These are phyloP conservation scores for Sarcophaga subvicina DNA, from an alignment of 2,888 invertebrate genomes.

Conservation along the genomic window DNA sequence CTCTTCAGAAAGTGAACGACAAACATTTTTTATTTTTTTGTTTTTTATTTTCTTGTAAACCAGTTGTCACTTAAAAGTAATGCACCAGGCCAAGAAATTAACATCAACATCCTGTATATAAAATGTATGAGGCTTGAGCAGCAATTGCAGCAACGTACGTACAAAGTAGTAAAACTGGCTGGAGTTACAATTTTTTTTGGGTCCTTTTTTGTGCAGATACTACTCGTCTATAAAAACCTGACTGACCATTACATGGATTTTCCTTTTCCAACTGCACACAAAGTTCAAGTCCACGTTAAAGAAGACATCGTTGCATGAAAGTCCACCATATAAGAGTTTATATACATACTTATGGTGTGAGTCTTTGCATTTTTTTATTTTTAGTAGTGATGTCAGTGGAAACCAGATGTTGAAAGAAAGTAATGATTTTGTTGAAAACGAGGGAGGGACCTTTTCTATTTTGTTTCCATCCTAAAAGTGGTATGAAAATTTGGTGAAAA, in stretches of 20 bases:
- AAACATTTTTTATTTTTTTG: slow-evolving; percentile 16
- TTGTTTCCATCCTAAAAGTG: too few relatives aligned
- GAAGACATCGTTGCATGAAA: not conserved
- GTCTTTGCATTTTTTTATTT: not conserved
- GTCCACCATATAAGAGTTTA: not conserved
- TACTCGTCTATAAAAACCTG: slow-evolving; percentile 14
- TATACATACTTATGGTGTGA: not conserved
- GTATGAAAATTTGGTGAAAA: too few relatives aligned
- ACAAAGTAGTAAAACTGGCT: slow-evolving; percentile 19
- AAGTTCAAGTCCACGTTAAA: not conserved
- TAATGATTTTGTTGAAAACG: not conserved
- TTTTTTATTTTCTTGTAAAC: slow-evolving; percentile 56
- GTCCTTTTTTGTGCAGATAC: not conserved
- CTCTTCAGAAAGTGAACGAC: not conserved
- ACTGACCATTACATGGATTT: slow-evolving; percentile 46
- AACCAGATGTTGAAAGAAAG: not conserved
- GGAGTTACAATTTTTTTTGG: not conserved
- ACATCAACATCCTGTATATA: slow-evolving; percentile 44
- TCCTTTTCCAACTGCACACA: not conserved
- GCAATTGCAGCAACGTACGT: not conserved
- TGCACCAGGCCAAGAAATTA: slow-evolving; percentile 35
- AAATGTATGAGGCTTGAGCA: not conserved
- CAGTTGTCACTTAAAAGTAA: slow-evolving; percentile 66
- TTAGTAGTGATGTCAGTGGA: not conserved
- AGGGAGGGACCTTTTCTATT: too few relatives aligned